Percentiles rank a stretch among this genome's conserved stretches.
Conservation (phyloP, 2,797 vertebrate genomes). For the Pipistrellus pipistrellus region DNA sequence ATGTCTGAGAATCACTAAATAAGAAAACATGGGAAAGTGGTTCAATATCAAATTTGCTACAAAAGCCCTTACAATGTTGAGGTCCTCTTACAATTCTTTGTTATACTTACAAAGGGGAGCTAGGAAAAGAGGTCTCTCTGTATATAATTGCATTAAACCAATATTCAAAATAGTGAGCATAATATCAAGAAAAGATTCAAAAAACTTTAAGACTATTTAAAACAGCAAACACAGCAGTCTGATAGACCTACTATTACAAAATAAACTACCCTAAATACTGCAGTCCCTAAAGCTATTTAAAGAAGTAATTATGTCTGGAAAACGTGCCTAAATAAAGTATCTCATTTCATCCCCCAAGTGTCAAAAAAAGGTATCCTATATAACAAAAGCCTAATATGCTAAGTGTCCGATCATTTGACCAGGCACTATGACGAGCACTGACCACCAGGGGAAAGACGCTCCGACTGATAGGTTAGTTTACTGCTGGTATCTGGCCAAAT, state of each 20-base stretch:
- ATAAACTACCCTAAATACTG: background rate
- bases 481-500: too few species aligned
- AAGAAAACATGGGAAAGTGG: conserved; percentile 25
- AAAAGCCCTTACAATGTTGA: conserved; percentile 45
- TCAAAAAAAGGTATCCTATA: background rate
- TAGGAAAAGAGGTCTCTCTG: background rate
- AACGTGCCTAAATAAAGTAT: background rate
- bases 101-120: background rate
- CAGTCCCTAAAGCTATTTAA: conserved; percentile 21
- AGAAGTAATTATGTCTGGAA: conserved; percentile 21
- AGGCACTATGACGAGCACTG: too few species aligned
- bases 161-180: conserved; percentile 34
- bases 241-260: background rate
- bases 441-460: too few species aligned
- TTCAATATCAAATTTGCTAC: conserved; percentile 17
- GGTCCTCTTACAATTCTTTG: background rate
- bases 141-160: background rate
- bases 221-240: conserved; percentile 43
- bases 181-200: background rate
- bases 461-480: too few species aligned
- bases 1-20: conserved; percentile 31
- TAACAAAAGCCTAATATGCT: too few species aligned
- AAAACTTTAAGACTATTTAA: background rate
- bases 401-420: too few species aligned
- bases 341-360: background rate